These are phyloP conservation scores for Tipula helvola DNA, from an alignment of 2,888 invertebrate genomes.

Conservation along the genomic window DNA sequence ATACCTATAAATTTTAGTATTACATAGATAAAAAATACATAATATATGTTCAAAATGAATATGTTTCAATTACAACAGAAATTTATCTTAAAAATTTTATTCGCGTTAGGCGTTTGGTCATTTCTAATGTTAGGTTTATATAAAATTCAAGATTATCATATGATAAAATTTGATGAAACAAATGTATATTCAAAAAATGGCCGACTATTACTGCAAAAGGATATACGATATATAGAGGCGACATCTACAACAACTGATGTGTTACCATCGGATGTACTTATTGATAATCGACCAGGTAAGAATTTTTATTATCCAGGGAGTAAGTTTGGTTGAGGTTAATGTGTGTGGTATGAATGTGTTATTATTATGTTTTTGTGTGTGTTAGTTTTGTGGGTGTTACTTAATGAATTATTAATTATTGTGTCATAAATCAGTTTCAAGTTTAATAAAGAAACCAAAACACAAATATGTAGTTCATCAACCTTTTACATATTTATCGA, in stretches of 20 bases:
- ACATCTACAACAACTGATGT: slow-evolving; percentile 36
- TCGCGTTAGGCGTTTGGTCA: slow-evolving; percentile 35
- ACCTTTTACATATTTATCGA: no score
- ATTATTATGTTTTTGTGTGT: no score
- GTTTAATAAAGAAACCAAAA: no score
- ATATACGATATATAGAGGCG: slow-evolving; percentile 28
- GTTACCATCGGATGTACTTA: slow-evolving; percentile 33
- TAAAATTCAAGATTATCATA: slow-evolving; percentile 33
- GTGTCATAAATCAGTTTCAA: no score
- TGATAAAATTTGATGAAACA: slow-evolving; percentile 31
- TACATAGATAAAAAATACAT: background rate
- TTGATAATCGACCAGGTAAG: slow-evolving; percentile 35
- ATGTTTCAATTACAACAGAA: slow-evolving; percentile 26
- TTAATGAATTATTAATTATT: no score
- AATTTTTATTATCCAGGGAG: background rate
- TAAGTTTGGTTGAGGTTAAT: no score
- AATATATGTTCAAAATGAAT: slow-evolving; percentile 21
- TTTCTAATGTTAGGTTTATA: slow-evolving; percentile 34
- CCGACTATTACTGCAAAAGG: slow-evolving; percentile 33
- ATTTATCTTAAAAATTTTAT: slow-evolving; percentile 33
- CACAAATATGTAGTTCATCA: no score
- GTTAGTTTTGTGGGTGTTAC: no score
- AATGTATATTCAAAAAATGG: slow-evolving; percentile 29
- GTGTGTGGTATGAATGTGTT: no score
- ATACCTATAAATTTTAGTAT: background rate